phyloP scores from a whole-genome alignment of 2,113 vertebrate species.

The Collichthys lucidus region DNA sequence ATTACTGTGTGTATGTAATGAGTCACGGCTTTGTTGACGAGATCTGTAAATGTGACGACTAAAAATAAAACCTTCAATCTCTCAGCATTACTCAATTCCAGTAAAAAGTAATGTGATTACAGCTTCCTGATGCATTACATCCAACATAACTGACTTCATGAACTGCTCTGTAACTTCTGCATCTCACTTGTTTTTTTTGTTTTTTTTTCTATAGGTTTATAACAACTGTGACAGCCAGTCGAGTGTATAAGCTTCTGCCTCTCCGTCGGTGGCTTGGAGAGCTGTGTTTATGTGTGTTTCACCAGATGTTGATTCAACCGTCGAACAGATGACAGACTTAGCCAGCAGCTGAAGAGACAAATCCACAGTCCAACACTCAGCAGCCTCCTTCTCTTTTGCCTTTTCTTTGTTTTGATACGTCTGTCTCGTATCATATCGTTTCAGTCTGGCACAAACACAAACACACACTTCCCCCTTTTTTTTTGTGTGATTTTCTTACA shows the following conservation, averaged over 20 bases:
- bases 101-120: conserved; percentile 35
- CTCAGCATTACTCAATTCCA: conserved; percentile 30
- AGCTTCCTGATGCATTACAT: conserved; percentile 33
- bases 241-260: conserved; percentile 46
- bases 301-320: conserved; percentile 74
- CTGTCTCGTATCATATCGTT: conserved; percentile 21
- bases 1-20: conserved; percentile 4
- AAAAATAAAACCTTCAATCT: conserved; percentile 37
- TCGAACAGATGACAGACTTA: conserved; percentile 69
- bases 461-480: neutral
- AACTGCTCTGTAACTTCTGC: neutral
- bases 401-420: conserved; percentile 57
- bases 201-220: conserved; percentile 25
- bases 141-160: conserved; percentile 15
- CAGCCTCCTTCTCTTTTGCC: conserved; percentile 43
- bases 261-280: conserved; percentile 35
- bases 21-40: conserved; percentile 41
- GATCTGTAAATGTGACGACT: conserved; percentile 45
- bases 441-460: neutral
- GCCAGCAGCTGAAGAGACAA: conserved; percentile 65
- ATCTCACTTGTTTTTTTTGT: neutral
- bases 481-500: neutral
- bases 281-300: conserved; percentile 53
- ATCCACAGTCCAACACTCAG: conserved; percentile 63
- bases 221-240: conserved; percentile 23